These are phyloP conservation scores for Argynnis bischoffii DNA, from an alignment of 2,888 invertebrate genomes.

Conservation along the genomic window DNA sequence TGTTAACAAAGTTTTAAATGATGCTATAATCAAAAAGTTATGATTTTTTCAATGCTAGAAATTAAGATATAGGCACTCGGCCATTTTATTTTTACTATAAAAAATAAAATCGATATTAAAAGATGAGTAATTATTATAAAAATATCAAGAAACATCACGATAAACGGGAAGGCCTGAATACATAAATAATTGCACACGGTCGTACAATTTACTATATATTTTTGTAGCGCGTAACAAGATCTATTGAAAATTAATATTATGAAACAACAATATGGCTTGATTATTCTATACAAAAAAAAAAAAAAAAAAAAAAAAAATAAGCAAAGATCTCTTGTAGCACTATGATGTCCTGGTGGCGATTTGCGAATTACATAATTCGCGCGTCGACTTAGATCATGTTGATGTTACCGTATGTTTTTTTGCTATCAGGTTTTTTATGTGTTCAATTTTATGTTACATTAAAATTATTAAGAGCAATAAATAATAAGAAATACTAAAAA, in stretches of 20 bases:
- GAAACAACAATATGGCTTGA: background rate
- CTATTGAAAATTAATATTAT: background rate
- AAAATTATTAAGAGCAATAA: no score
- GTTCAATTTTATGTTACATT: background rate
- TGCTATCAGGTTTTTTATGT: background rate
- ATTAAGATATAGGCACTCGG: no score
- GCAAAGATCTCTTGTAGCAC: background rate
- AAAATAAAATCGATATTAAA: no score
- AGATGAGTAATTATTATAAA: background rate
- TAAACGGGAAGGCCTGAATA: conserved; percentile 17
- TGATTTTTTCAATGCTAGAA: no score
- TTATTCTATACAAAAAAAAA: background rate
- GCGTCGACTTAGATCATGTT: conserved; percentile 2
- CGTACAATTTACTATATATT: background rate
- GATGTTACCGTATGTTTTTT: background rate
- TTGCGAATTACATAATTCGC: conserved; percentile 24
- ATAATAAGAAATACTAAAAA: no score
- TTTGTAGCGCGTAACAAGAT: background rate
- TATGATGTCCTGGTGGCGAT: conserved; percentile 20
- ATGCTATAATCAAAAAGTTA: no score
- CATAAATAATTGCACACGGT: conserved; percentile 18
- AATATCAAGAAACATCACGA: conserved; percentile 41
- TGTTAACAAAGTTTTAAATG: no score
- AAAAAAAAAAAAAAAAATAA: conserved; percentile 8
- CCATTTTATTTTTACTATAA: no score